These are phyloP conservation scores for Bucorvus abyssinicus DNA, from an alignment of 2,797 vertebrate genomes.

Conservation along the genomic window DNA sequence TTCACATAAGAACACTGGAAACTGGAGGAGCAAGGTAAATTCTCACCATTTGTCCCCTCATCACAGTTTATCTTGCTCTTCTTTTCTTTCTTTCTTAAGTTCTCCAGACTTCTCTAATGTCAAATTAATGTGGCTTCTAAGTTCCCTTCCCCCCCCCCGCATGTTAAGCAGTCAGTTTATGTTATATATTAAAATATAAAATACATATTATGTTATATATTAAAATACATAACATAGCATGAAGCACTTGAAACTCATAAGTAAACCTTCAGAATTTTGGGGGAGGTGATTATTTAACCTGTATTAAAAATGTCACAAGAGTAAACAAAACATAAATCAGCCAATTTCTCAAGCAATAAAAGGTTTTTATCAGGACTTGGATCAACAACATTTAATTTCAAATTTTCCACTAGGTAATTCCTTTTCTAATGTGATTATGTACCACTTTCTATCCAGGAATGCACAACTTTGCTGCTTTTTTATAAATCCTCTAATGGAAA, in stretches of 20 bases:
- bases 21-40: background rate
- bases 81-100: background rate
- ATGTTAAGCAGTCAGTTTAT: background rate
- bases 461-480: background rate
- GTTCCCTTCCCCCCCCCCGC: rapidly evolving
- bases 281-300: background rate
- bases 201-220: background rate
- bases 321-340: background rate
- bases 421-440: background rate
- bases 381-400: background rate
- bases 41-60: background rate
- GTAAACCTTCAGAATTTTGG: background rate
- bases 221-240: background rate
- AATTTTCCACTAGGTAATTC: background rate
- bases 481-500: background rate
- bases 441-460: background rate
- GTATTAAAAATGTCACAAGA: background rate
- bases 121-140: background rate
- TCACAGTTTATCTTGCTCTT: background rate
- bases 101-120: background rate
- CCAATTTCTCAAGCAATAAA: background rate
- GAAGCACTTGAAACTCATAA: background rate
- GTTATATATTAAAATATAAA: background rate
- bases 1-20: background rate
- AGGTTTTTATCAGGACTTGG: background rate